Percentiles rank a stretch among this genome's conserved stretches.
Evolutionary conservation across 1,140 invertebrate genomes (phyloP).

Genomic region (Drosophila nebulosa): DNA sequence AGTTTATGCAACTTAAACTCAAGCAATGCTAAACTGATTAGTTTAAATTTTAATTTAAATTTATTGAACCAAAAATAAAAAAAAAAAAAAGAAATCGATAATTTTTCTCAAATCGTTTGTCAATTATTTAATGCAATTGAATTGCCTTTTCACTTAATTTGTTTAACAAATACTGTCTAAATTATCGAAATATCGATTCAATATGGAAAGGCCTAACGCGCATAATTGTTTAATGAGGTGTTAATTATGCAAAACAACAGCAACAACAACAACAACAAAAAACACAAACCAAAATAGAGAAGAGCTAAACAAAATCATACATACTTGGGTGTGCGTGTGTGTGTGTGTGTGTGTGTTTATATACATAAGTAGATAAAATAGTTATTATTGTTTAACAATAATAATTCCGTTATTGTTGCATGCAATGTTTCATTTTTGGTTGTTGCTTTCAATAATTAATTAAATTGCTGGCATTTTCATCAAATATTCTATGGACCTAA

Average conservation of each 20-base stretch:
- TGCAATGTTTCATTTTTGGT: slow-evolving; percentile 1
- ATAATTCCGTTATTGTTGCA: neutral
- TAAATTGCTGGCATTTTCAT: neutral
- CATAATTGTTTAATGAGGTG: slow-evolving; percentile 45
- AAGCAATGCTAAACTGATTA: no score
- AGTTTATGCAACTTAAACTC: no score
- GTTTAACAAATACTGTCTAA: neutral
- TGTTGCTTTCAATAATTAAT: slow-evolving; percentile 19
- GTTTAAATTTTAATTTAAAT: no score
- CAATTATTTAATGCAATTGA: neutral
- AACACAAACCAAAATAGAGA: neutral
- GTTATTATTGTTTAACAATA: neutral
- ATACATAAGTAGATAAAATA: slow-evolving; percentile 13
- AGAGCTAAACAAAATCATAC: neutral
- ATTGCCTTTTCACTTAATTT: neutral
- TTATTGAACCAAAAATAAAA: neutral
- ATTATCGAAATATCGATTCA: slow-evolving; percentile 3
- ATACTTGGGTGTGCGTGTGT: no score
- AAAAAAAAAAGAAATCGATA: neutral
- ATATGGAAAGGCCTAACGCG: neutral
- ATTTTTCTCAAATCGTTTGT: neutral
- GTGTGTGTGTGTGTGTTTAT: no score
- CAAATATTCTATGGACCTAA: neutral
- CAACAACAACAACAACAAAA: no score
- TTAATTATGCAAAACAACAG: slow-evolving; percentile 41